phyloP scores from a whole-genome alignment of 1,140 invertebrate genomes.

The Cecropterus lyciades region DNA sequence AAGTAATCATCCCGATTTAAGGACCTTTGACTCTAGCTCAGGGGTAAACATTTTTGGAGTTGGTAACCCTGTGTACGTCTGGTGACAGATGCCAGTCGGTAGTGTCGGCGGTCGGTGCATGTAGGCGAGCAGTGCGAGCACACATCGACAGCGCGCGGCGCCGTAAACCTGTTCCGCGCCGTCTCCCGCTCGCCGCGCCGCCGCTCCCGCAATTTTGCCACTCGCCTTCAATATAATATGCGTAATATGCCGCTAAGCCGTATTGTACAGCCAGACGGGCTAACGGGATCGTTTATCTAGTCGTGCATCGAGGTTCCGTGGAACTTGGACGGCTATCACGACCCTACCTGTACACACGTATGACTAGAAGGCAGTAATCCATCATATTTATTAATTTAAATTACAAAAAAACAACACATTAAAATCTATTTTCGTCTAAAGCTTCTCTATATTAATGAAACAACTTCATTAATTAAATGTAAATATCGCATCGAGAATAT shows the following conservation, averaged over 20 bases:
- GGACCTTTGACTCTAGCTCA: too few relatives aligned
- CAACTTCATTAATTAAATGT: background rate
- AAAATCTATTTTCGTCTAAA: background rate
- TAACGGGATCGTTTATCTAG: slow-evolving; percentile 68
- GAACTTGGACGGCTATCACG: slow-evolving; percentile 24
- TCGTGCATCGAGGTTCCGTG: slow-evolving; percentile 51
- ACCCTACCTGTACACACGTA: slow-evolving; percentile 3
- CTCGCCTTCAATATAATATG: slow-evolving; percentile 58
- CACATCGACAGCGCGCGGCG: slow-evolving; percentile 44
- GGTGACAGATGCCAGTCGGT: slow-evolving; percentile 51
- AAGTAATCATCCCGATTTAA: too few relatives aligned
- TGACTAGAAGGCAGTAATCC: background rate
- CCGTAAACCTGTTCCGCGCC: slow-evolving; percentile 67
- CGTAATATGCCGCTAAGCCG: slow-evolving; percentile 66
- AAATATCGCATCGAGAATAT: background rate
- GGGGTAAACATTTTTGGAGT: too few relatives aligned
- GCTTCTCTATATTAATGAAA: background rate
- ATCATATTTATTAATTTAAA: background rate
- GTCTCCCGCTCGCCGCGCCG: slow-evolving; percentile 49
- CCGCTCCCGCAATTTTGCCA: slow-evolving; percentile 62
- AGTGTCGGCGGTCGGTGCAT: background rate
- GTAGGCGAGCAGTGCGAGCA: slow-evolving; percentile 19
- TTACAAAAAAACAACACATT: too few relatives aligned
- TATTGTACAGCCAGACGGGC: slow-evolving; percentile 71
- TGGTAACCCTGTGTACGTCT: background rate